A percentile compares a stretch with the other conserved stretches of the same genome.
These are phyloP conservation scores for Macroramphosus scolopax DNA, from an alignment of 2,797 vertebrate species.

Conservation along the genomic window DNA sequence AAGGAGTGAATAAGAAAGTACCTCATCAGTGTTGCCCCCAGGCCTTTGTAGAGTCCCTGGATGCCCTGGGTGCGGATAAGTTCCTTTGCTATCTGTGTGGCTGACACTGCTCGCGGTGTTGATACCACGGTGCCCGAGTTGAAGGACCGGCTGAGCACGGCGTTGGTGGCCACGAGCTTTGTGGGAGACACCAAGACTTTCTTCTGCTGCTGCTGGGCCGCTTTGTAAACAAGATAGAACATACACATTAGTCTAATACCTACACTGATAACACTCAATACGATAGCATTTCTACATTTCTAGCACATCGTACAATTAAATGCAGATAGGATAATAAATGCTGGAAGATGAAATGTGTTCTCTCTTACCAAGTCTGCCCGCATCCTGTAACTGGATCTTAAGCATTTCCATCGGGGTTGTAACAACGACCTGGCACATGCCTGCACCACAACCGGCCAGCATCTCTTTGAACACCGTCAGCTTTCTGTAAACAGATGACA, in stretches of 20 bases:
- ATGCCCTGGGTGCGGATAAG: conserved; percentile 79
- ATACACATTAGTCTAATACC: not conserved
- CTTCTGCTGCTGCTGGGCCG: conserved; percentile 79
- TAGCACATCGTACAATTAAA: no score
- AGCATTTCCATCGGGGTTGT: conserved; percentile 90
- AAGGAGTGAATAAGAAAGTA: conserved; percentile 11
- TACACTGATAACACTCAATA: not conserved
- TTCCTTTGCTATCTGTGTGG: conserved; percentile 80
- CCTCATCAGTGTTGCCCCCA: conserved; percentile 85
- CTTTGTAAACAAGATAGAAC: conserved; percentile 47
- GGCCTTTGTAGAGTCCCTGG: conserved; percentile 82
- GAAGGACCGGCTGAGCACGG: conserved; percentile 79
- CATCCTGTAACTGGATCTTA: conserved; percentile 86
- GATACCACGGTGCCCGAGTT: conserved; percentile 67
- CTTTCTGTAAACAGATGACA: conserved; percentile 63
- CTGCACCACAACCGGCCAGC: conserved; percentile 85
- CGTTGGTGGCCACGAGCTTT: conserved; percentile 73
- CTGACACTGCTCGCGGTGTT: conserved; percentile 67
- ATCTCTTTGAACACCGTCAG: conserved; percentile 82
- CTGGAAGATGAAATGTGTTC: no score
- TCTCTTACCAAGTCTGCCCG: conserved; percentile 80
- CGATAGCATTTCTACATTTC: no score
- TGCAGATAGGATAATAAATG: no score
- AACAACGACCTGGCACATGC: conserved; percentile 84
- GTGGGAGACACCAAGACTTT: conserved; percentile 64